phyloP scores from a whole-genome alignment of 2,888 invertebrate species.

The Eupithecia exiguata region DNA sequence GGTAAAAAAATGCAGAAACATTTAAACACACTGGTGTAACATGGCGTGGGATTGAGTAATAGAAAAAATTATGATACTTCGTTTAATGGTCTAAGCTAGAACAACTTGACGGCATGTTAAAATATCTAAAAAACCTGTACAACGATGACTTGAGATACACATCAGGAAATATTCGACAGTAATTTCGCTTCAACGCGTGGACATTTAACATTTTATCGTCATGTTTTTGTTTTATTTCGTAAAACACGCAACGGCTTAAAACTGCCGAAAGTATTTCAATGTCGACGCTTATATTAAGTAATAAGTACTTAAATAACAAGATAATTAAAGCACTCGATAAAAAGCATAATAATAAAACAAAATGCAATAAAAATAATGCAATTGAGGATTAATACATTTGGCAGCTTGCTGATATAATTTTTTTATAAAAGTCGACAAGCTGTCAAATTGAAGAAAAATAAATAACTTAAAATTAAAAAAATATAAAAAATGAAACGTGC shows the following conservation, averaged over 20 bases:
- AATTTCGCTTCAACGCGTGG: slow-evolving; percentile 60
- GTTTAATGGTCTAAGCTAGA: slow-evolving; percentile 41
- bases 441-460: slow-evolving; percentile 45
- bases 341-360: slow-evolving; percentile 53
- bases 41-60: slow-evolving; percentile 17
- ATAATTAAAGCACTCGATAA: slow-evolving; percentile 56
- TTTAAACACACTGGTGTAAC: background rate
- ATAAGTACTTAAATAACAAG: slow-evolving; percentile 47
- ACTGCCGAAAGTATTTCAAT: slow-evolving; percentile 49
- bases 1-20: background rate
- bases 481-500: slow-evolving; percentile 89
- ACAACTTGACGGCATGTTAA: slow-evolving; percentile 38
- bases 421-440: slow-evolving; percentile 45
- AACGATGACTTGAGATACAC: slow-evolving; percentile 65
- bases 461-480: slow-evolving; percentile 74
- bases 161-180: slow-evolving; percentile 64
- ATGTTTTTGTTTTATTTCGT: slow-evolving; percentile 56
- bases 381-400: slow-evolving; percentile 36
- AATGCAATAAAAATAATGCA: slow-evolving; percentile 42
- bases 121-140: slow-evolving; percentile 61
- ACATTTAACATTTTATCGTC: slow-evolving; percentile 64
- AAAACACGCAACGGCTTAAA: slow-evolving; percentile 36
- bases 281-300: slow-evolving; percentile 42
- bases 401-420: slow-evolving; percentile 48
- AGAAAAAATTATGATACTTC: slow-evolving; percentile 48